A percentile compares a stretch with the other conserved stretches of the same genome.
Evolutionary conservation across 2,797 vertebrate genomes (phyloP).

Genomic region (Percopsis omiscomaycus): DNA sequence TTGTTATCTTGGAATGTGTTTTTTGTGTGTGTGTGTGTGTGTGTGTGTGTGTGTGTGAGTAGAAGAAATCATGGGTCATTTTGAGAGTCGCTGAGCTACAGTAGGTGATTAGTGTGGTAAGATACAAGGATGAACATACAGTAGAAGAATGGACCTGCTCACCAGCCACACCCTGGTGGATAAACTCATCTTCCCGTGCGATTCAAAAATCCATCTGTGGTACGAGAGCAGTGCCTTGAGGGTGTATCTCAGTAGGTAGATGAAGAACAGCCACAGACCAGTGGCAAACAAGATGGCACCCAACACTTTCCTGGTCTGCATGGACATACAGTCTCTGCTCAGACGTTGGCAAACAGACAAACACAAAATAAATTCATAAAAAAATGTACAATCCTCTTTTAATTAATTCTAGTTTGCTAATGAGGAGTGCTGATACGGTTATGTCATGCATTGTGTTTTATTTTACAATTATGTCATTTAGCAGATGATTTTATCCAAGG

Average conservation of each 20-base stretch:
- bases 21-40: too few relatives aligned
- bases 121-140: background rate
- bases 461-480: background rate
- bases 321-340: slow-evolving; percentile 69
- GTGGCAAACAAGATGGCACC: slow-evolving; percentile 88
- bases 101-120: background rate
- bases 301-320: slow-evolving; percentile 74
- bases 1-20: too few relatives aligned
- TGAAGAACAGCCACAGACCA: slow-evolving; percentile 85
- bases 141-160: slow-evolving; percentile 34
- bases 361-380: background rate
- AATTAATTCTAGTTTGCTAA: too few relatives aligned
- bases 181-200: slow-evolving; percentile 83
- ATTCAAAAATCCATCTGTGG: slow-evolving; percentile 94
- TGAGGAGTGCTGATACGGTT: background rate
- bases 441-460: background rate
- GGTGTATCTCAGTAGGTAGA: slow-evolving; percentile 84
- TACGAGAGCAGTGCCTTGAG: slow-evolving; percentile 90
- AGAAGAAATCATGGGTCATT: too few relatives aligned
- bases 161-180: slow-evolving; percentile 89
- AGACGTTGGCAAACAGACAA: slow-evolving; percentile 17
- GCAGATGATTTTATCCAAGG: too few relatives aligned
- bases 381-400: too few relatives aligned
- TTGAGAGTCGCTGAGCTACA: too few relatives aligned
- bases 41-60: too few relatives aligned